phyloP scores from a whole-genome alignment of 2,888 invertebrate genomes.

The Chorisops tibialis region DNA sequence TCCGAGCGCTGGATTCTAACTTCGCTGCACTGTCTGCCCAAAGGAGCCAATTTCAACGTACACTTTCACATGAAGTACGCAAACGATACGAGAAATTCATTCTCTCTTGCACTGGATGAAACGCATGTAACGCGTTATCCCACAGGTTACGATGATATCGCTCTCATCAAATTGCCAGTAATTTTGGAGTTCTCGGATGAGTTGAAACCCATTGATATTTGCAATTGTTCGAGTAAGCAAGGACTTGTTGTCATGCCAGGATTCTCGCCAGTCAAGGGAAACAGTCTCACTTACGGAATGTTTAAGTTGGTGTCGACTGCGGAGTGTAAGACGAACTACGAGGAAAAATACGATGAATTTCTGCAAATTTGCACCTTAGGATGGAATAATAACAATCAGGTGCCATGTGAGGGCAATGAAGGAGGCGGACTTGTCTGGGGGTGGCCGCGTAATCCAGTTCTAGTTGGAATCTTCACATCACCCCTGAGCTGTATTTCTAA shows the following conservation, averaged over 20 bases:
- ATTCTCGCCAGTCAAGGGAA: neutral
- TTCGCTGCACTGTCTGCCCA: constrained; percentile 10
- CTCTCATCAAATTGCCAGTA: neutral
- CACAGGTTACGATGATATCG: neutral
- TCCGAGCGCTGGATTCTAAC: constrained; percentile 17
- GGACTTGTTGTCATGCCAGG: constrained; percentile 24
- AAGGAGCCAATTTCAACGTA: neutral
- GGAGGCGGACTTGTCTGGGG: constrained; percentile 20
- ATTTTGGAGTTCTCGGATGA: neutral
- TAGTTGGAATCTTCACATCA: constrained; percentile 17
- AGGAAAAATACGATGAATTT: constrained; percentile 10
- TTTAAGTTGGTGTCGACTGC: constrained; percentile 3
- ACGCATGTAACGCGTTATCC: neutral
- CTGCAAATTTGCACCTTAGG: constrained; percentile 23
- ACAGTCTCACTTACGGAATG: constrained; percentile 10
- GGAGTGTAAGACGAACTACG: constrained; percentile 16
- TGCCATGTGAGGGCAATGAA: constrained; percentile 27
- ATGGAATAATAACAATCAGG: constrained; percentile 15
- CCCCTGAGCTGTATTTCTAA: constrained; percentile 7
- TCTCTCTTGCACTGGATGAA: constrained; percentile 9
- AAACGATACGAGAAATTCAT: neutral
- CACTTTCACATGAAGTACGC: constrained; percentile 4
- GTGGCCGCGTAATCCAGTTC: constrained; percentile 18
- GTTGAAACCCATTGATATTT: constrained; percentile 1
- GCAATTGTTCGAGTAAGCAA: neutral